Conservation (phyloP, 1,140 invertebrate genomes). For the Drosophila serrata region DNA sequence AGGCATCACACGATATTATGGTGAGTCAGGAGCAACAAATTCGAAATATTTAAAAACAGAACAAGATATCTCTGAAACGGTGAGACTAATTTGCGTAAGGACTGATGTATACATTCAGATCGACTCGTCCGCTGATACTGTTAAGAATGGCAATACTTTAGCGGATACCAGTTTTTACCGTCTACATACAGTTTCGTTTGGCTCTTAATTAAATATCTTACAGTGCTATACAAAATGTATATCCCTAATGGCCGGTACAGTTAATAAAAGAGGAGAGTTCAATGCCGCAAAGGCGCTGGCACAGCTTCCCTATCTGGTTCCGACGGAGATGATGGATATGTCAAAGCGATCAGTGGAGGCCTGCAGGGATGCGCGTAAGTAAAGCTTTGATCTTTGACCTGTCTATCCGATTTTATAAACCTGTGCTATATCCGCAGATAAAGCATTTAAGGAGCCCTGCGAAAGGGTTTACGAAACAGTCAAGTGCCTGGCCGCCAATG, state of each 20-base stretch:
- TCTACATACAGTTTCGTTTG: background rate
- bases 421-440: conserved; percentile 53
- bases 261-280: conserved; percentile 80
- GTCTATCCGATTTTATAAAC: no score
- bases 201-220: background rate
- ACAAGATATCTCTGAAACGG: background rate
- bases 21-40: conserved; percentile 15
- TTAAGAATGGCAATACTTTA: no score
- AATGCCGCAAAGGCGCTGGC: conserved; percentile 71
- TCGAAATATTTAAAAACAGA: background rate
- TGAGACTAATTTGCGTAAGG: background rate
- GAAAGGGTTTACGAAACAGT: conserved; percentile 39
- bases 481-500: conserved; percentile 16
- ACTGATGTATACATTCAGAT: background rate
- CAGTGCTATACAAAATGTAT: conserved; percentile 81
- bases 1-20: conserved; percentile 61
- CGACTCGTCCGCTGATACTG: background rate
- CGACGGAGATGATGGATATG: conserved; percentile 56
- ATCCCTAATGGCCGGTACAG: conserved; percentile 75
- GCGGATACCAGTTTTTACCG: background rate
- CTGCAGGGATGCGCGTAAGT: conserved; percentile 81
- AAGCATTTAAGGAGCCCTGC: conserved; percentile 74
- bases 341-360: conserved; percentile 55
- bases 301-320: conserved; percentile 75
- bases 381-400: background rate